Evolutionary conservation across 2,113 vertebrate genomes (phyloP).

Genomic region (Trichechus manatus): DNA sequence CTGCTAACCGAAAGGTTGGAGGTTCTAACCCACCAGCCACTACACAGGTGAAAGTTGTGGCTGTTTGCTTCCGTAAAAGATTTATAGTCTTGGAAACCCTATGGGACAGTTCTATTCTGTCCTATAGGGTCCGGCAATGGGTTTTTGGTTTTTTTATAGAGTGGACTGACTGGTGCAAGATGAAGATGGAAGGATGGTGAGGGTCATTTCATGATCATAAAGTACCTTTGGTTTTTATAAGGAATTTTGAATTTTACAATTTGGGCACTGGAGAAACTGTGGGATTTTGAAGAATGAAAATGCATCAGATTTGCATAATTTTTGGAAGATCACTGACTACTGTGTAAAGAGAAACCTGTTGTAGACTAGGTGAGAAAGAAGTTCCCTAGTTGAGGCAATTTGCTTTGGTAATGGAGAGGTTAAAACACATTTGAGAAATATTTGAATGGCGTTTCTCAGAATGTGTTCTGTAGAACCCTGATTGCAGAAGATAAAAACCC

Average conservation of each 20-base stretch:
- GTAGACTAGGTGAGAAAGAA: not conserved
- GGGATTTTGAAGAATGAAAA: not conserved
- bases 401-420: not conserved
- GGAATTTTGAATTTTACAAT: slow-evolving; percentile 29
- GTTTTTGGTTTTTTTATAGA: too few relatives aligned
- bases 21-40: too few relatives aligned
- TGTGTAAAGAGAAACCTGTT: not conserved
- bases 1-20: too few relatives aligned
- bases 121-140: too few relatives aligned
- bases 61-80: too few relatives aligned
- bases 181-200: not conserved
- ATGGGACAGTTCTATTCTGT: too few relatives aligned
- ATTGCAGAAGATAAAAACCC: not conserved
- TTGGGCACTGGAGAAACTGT: not conserved
- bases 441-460: slow-evolving; percentile 24
- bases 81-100: too few relatives aligned
- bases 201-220: not conserved
- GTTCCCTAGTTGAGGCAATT: not conserved
- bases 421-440: slow-evolving; percentile 9
- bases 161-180: not conserved
- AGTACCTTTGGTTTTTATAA: slow-evolving; percentile 14
- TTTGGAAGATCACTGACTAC: not conserved
- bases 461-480: not conserved
- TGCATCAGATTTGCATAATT: not conserved
- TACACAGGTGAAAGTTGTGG: too few relatives aligned